These are phyloP conservation scores for Ranitomeya variabilis DNA, from an alignment of 2,113 vertebrate species.

Conservation along the genomic window DNA sequence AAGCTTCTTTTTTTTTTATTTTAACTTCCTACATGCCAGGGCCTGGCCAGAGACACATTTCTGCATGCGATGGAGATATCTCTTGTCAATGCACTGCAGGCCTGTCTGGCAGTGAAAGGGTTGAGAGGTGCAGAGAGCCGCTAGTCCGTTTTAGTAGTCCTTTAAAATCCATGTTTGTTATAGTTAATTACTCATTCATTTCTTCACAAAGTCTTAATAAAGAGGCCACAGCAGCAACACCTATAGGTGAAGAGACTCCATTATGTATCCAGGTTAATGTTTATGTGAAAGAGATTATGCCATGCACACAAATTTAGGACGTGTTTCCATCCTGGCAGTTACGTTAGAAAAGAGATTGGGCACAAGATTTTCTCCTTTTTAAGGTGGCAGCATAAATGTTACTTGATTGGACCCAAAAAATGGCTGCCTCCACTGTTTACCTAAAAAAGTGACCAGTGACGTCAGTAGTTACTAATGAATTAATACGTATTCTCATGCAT, in stretches of 20 bases:
- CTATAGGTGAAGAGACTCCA: neutral
- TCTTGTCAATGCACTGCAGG: slow-evolving; percentile 43
- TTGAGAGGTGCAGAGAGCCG: slow-evolving; percentile 31
- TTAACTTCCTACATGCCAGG: slow-evolving; percentile 40
- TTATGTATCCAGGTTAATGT: neutral
- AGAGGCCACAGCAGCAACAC: slow-evolving; percentile 15
- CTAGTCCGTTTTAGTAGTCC: slow-evolving; percentile 42
- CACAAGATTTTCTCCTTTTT: neutral
- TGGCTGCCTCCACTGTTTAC: neutral
- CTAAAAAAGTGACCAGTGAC: neutral
- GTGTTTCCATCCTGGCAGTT: slow-evolving; percentile 1
- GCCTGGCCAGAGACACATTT: slow-evolving; percentile 31
- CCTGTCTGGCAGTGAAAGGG: slow-evolving; percentile 45
- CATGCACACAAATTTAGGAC: neutral
- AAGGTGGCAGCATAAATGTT: neutral
- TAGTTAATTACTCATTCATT: neutral
- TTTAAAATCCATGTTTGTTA: slow-evolving; percentile 48
- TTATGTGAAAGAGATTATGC: neutral
- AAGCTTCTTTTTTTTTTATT: slow-evolving; percentile 36
- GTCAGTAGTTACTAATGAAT: neutral
- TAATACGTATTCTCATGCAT: neutral
- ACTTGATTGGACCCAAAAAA: neutral
- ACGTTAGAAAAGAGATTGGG: neutral
- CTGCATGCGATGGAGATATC: slow-evolving; percentile 49
- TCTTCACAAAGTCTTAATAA: neutral